Evolutionary conservation across 2,113 vertebrate genomes (phyloP).

Genomic region (Fregetta grallaria): DNA sequence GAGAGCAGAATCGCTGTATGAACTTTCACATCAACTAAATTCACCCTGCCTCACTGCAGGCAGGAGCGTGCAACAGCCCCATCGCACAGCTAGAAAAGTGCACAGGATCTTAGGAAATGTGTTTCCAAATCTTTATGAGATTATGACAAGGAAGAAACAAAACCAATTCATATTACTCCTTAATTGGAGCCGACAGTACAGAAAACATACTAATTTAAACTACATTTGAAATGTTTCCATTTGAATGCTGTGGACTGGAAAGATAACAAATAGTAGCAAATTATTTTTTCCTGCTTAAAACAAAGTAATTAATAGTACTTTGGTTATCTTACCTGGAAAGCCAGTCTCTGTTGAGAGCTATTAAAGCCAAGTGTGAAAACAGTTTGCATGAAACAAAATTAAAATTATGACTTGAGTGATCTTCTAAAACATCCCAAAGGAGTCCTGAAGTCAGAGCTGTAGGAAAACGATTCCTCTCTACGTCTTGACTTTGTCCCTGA

Average conservation of each 20-base stretch:
- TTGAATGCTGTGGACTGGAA: not conserved
- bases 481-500: not conserved
- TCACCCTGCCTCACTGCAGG: not conserved
- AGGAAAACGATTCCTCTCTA: not conserved
- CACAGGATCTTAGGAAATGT: not conserved
- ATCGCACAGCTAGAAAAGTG: fast-evolving
- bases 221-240: not conserved
- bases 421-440: not conserved
- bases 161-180: not conserved
- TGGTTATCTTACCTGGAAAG: conserved; percentile 48
- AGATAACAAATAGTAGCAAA: conserved; percentile 54
- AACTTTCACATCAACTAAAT: fast-evolving
- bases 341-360: conserved; percentile 27
- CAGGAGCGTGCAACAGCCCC: not conserved
- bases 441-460: not conserved
- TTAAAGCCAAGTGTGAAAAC: conserved; percentile 41
- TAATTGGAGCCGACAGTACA: not conserved
- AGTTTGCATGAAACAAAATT: conserved; percentile 31
- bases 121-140: not conserved
- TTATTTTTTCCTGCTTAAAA: conserved; percentile 52
- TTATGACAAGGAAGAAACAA: not conserved
- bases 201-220: not conserved
- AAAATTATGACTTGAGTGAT: conserved; percentile 10
- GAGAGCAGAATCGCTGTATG: not conserved
- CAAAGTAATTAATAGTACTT: conserved; percentile 34